Conservation (phyloP, 2,888 invertebrate genomes). For the Hirtodrosophila cameraria region DNA sequence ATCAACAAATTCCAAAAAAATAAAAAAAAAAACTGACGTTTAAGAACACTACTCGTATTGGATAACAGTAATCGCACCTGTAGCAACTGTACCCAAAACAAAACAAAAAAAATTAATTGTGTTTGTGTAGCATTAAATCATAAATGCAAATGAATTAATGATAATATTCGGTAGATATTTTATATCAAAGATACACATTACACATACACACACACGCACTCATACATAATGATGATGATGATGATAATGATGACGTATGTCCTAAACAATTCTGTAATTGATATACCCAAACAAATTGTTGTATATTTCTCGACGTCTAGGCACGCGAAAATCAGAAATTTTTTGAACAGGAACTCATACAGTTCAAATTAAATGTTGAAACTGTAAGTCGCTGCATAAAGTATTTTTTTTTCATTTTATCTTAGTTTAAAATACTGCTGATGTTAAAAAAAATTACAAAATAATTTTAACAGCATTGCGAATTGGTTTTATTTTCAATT, state of each 20-base stretch:
- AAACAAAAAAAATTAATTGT: constrained; percentile 32
- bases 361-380: constrained; percentile 80
- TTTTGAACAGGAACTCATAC: constrained; percentile 81
- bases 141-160: constrained; percentile 33
- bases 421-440: constrained; percentile 27
- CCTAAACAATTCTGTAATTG: constrained; percentile 40
- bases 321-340: constrained; percentile 81
- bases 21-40: constrained; percentile 22
- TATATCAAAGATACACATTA: constrained; percentile 55
- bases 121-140: constrained; percentile 23
- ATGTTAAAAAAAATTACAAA: constrained; percentile 21
- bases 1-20: no score
- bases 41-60: constrained; percentile 43
- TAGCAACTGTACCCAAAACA: constrained; percentile 42
- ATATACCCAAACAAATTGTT: constrained; percentile 60
- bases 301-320: constrained; percentile 80
- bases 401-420: constrained; percentile 9
- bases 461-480: constrained; percentile 69
- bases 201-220: constrained; percentile 28
- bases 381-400: constrained; percentile 75
- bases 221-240: constrained; percentile 26
- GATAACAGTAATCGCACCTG: constrained; percentile 16
- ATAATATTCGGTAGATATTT: constrained; percentile 82
- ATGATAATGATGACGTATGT: constrained; percentile 11
- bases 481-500: constrained; percentile 35